phyloP scores from a whole-genome alignment of 1,140 invertebrate species.

The Procambarus clarkii region DNA sequence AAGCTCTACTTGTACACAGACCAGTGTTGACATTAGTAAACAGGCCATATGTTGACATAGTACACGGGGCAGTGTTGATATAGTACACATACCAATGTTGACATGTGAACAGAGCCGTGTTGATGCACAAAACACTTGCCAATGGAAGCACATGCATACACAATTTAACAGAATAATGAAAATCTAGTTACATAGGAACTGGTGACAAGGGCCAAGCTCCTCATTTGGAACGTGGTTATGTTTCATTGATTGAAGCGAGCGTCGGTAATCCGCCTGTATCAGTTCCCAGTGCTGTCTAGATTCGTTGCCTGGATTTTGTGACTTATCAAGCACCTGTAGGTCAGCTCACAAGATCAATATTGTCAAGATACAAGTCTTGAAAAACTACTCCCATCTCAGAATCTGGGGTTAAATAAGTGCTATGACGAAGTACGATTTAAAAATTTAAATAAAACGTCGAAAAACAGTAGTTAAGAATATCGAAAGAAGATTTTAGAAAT shows the following conservation, averaged over 20 bases:
- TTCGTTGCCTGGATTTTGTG: neutral
- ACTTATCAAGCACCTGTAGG: neutral
- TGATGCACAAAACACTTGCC: neutral
- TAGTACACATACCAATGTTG: no score
- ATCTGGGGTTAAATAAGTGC: neutral
- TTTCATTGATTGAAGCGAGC: neutral
- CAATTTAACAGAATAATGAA: neutral
- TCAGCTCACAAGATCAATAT: neutral
- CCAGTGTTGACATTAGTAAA: neutral
- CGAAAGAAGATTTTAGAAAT: no score
- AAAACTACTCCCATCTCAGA: neutral
- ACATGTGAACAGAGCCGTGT: no score
- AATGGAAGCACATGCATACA: neutral
- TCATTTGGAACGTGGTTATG: neutral
- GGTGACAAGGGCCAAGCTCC: neutral
- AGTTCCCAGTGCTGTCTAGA: neutral
- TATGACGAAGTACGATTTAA: neutral
- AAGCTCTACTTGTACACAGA: neutral
- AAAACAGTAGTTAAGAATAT: no score
- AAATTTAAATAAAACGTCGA: neutral
- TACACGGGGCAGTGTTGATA: no score
- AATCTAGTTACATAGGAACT: neutral
- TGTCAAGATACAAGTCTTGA: no score
- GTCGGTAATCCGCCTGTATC: neutral
- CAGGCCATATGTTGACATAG: no score